Evolutionary conservation across 2,797 vertebrate species (phyloP), one percentile per base, ranked within the genome.

Genomic region (Lacerta viridis): DNA sequence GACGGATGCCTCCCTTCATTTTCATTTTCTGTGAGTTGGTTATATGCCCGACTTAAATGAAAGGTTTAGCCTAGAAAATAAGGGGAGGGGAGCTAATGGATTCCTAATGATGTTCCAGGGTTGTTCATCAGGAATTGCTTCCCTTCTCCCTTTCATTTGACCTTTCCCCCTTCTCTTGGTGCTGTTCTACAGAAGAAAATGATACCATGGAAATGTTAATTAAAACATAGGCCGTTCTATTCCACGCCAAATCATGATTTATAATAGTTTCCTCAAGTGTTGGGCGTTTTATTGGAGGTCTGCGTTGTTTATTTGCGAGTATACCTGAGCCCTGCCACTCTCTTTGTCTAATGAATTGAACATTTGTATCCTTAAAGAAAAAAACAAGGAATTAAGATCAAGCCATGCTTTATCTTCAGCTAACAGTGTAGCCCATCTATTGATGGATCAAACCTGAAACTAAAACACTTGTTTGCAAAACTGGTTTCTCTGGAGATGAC

Each of bases 291-390:
- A 1, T 6, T 33, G 69, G 25, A 55, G n/a, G 46, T 11, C 0
- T 0, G 7, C 5, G 23, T 0, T 1, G 0, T 4, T 7, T 17
- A 9, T 8, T 76, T 10, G 1, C 3, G 59, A 75, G 39, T 61
- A 81, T 85, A 72, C 7, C 77, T 78, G 55, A 69, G 79, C 7
- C 1, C 81, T 61, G 4, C 1, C 4, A 20, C 0, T 6, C 4
- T 2, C 50, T 66, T 29, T 2, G 1, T 20, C 2, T 7, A 27
- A 29, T 1, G 80, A 59, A 6, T 7, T 46, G 11, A 81, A 69
- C 43, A 43, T 68, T 80, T 59, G 82, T 8, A 17, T 15, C 13
- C 50, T 83, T 64, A 84, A 68, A 33, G 3, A 50, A 55, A 55
- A 33, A 55, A 55, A 15, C 13, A 55, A 55, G 50, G 50, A 66